These are phyloP conservation scores for Rhagologus leucostigma DNA, from an alignment of 2,113 vertebrate species.

Conservation along the genomic window DNA sequence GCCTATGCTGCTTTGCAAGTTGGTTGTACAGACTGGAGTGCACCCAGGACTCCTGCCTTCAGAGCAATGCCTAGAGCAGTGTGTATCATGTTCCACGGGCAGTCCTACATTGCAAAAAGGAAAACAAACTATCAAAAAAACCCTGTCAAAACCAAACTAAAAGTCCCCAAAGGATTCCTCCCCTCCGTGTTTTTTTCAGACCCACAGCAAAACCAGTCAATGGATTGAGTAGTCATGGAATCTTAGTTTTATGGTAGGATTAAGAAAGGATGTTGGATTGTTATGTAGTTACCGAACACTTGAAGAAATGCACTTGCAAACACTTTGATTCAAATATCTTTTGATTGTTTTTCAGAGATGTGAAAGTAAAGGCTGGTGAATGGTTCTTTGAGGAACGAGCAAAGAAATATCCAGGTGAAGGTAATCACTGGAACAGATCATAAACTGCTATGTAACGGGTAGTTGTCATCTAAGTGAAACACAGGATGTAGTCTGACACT, in stretches of 20 bases:
- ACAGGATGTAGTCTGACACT: not conserved
- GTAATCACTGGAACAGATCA: constrained; percentile 58
- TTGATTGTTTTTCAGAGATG: constrained; percentile 75
- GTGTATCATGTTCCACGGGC: not conserved
- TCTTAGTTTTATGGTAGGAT: not conserved
- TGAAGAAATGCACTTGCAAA: not conserved
- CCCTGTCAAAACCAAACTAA: not conserved
- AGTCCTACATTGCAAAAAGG: not conserved
- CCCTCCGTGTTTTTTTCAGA: not conserved
- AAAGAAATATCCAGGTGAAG: constrained; percentile 85
- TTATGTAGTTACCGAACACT: not conserved
- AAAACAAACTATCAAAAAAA: not conserved
- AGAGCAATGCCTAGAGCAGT: not conserved
- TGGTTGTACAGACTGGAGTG: not conserved
- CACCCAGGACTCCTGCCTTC: not conserved
- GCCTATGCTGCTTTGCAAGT: not conserved
- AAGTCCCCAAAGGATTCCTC: not conserved
- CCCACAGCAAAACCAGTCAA: not conserved
- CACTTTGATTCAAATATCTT: not conserved
- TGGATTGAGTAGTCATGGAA: not conserved
- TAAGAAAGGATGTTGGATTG: not conserved
- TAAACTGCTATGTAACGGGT: not conserved
- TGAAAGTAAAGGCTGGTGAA: constrained; percentile 88
- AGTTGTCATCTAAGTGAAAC: not conserved
- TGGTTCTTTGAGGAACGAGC: constrained; percentile 90